phyloP scores from a whole-genome alignment of 1,140 invertebrate species.

The Paraescarpia echinospica region DNA sequence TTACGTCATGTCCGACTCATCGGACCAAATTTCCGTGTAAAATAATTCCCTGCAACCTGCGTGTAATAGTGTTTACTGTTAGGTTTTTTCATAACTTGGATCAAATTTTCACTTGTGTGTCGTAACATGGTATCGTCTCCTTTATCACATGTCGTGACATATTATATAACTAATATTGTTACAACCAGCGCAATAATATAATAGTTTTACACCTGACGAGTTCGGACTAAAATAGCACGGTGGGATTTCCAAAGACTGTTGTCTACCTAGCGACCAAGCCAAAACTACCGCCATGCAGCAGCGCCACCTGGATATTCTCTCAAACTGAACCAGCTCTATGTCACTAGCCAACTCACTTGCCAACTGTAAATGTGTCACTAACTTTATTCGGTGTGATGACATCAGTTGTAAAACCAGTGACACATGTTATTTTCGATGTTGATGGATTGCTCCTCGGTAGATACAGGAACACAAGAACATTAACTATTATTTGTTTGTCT shows the following conservation, averaged over 20 bases:
- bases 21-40: background rate
- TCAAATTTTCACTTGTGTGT: background rate
- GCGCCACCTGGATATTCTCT: background rate
- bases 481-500: too few species aligned
- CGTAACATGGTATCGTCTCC: background rate
- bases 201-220: background rate
- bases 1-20: conserved; percentile 4
- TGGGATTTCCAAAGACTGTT: background rate
- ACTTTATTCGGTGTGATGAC: background rate
- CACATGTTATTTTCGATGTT: conserved; percentile 16
- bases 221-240: background rate
- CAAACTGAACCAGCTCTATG: background rate
- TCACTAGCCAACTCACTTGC: too few species aligned
- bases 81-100: background rate
- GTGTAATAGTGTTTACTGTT: background rate
- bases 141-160: background rate
- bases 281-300: background rate
- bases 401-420: background rate
- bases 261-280: background rate
- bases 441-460: conserved; percentile 1
- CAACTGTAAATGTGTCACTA: background rate
- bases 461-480: background rate
- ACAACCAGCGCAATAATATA: background rate
- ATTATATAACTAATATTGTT: background rate
- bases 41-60: background rate